These are phyloP conservation scores for Drosophila greeni DNA, from an alignment of 2,888 invertebrate species.

Conservation along the genomic window DNA sequence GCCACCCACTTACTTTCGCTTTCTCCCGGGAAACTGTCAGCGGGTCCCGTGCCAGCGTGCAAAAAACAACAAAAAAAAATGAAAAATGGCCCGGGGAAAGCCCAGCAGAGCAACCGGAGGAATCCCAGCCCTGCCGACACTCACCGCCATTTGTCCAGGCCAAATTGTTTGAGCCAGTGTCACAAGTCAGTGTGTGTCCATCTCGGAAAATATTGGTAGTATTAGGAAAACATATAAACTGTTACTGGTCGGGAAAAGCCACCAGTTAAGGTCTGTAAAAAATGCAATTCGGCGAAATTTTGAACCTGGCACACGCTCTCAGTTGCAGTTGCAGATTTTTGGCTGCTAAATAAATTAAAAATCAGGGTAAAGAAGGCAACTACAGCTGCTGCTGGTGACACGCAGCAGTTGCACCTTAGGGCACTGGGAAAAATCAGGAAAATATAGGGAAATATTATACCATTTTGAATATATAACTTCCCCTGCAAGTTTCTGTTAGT, in stretches of 20 bases:
- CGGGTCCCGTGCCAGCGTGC: too few species aligned
- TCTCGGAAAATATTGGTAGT: not conserved
- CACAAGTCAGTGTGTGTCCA: slow-evolving; percentile 31
- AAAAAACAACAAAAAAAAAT: too few species aligned
- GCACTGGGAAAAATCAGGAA: not conserved
- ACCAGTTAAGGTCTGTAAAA: slow-evolving; percentile 5
- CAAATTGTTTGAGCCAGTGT: slow-evolving; percentile 58
- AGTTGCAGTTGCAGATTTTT: slow-evolving; percentile 42
- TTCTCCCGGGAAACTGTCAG: slow-evolving; percentile 56
- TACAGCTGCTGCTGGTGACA: slow-evolving; percentile 34
- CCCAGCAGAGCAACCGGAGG: not conserved
- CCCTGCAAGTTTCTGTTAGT: too few species aligned
- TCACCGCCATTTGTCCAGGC: slow-evolving; percentile 18
- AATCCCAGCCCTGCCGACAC: slow-evolving; percentile 6
- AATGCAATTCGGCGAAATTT: slow-evolving; percentile 10
- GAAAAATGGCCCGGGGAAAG: slow-evolving; percentile 51
- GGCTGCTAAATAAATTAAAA: slow-evolving; percentile 53
- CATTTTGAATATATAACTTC: not conserved
- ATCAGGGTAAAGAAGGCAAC: slow-evolving; percentile 5
- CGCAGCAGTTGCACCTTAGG: slow-evolving; percentile 15
- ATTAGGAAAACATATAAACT: not conserved
- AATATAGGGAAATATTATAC: not conserved
- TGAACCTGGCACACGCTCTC: slow-evolving; percentile 21
- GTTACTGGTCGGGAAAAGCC: slow-evolving; percentile 2
- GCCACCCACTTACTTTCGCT: slow-evolving; percentile 41